Evolutionary conservation across 2,797 vertebrate species (phyloP).

Genomic region (Rhynchotus rufescens): DNA sequence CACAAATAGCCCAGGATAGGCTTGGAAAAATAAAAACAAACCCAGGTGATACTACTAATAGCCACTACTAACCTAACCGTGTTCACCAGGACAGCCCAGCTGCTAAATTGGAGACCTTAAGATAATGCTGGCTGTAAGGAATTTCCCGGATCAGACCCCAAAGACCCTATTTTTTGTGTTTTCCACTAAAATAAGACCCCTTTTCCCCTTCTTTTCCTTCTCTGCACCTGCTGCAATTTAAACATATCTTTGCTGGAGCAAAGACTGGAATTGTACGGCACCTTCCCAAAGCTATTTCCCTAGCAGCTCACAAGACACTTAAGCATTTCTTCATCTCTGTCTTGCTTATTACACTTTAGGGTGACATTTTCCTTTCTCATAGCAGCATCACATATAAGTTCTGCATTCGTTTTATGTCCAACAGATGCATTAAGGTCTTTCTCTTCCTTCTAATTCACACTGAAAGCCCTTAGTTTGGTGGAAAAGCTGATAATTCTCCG

Average conservation of each 20-base stretch:
- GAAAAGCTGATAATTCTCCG: not conserved
- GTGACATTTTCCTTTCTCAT: not conserved
- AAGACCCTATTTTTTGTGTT: not conserved
- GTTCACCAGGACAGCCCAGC: not conserved
- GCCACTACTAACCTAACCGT: not conserved
- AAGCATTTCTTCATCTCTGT: not conserved
- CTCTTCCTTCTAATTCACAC: not conserved
- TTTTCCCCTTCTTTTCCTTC: not conserved
- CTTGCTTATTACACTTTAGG: not conserved
- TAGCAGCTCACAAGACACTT: accelerated
- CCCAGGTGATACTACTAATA: not conserved
- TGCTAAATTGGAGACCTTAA: not conserved
- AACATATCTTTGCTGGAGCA: not conserved
- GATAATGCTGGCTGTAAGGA: not conserved
- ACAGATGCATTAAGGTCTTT: not conserved
- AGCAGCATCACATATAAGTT: not conserved
- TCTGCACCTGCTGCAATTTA: not conserved
- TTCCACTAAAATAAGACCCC: not conserved
- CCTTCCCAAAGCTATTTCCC: not conserved
- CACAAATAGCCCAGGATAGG: not conserved
- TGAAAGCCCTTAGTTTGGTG: accelerated
- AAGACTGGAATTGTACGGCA: not conserved
- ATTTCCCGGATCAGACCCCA: slow-evolving; percentile 38
- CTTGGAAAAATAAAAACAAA: not conserved
- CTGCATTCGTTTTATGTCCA: not conserved